Conservation (phyloP, 2,113 vertebrate genomes). For the Psammodynastes pulverulentus region DNA sequence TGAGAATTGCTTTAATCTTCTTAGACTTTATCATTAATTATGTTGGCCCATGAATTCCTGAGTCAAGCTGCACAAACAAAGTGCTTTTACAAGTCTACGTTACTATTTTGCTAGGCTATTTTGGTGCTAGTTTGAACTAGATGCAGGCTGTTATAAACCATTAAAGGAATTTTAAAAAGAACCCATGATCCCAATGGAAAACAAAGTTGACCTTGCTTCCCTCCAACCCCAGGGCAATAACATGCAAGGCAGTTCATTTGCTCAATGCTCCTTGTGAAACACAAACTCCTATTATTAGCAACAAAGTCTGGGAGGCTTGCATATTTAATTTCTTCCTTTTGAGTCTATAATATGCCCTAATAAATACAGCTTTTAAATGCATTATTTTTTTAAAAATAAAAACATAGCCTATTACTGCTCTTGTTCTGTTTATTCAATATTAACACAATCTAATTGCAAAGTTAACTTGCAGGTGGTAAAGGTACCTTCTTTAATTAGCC, state of each 20-base stretch:
- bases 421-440: neutral
- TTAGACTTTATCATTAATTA: constrained; percentile 40
- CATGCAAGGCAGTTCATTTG: constrained; percentile 55
- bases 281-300: constrained; percentile 53
- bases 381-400: neutral
- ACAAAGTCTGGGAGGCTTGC: constrained; percentile 35
- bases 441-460: neutral
- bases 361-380: neutral
- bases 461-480: neutral
- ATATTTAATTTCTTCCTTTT: constrained; percentile 44
- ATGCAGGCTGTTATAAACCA: constrained; percentile 67
- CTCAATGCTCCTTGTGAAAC: constrained; percentile 50
- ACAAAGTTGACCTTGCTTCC: constrained; percentile 49
- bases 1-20: constrained; percentile 58
- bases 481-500: neutral
- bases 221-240: constrained; percentile 49
- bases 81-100: constrained; percentile 61
- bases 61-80: constrained; percentile 73
- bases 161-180: constrained; percentile 69
- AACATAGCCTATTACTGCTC: neutral
- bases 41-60: constrained; percentile 57
- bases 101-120: constrained; percentile 63
- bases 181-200: constrained; percentile 67
- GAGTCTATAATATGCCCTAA: neutral
- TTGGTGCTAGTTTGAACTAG: constrained; percentile 66